These are phyloP conservation scores for Phataginus tricuspis DNA, from an alignment of 2,797 vertebrate genomes.

Conservation along the genomic window DNA sequence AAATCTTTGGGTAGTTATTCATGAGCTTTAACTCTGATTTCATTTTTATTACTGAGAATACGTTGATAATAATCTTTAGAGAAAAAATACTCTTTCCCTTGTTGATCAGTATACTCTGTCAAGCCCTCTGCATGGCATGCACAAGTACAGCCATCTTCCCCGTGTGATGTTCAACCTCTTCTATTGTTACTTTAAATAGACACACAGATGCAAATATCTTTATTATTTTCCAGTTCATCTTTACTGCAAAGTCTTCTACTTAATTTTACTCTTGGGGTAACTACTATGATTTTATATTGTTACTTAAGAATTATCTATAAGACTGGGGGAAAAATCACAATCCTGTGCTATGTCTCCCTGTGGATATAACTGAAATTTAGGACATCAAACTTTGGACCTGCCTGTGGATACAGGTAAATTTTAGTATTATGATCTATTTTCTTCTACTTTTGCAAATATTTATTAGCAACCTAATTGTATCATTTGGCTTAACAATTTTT, in stretches of 20 bases:
- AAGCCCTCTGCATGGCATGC: too few species aligned
- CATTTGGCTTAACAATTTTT: neutral
- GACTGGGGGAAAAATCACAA: neutral
- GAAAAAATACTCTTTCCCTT: slow-evolving; percentile 1
- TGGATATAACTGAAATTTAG: neutral
- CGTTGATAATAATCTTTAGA: neutral
- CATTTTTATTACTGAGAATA: slow-evolving; percentile 53
- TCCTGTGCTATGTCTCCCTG: neutral
- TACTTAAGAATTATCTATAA: neutral
- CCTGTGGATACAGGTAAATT: neutral
- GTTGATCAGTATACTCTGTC: neutral
- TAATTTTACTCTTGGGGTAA: neutral
- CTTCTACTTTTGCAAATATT: neutral
- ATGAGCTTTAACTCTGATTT: slow-evolving; percentile 55
- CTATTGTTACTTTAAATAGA: neutral
- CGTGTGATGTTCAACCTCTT: neutral
- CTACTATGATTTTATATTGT: neutral
- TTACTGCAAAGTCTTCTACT: neutral
- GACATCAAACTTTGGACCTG: neutral
- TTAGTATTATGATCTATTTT: neutral
- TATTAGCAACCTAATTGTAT: neutral
- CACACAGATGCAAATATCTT: neutral
- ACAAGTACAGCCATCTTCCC: neutral
- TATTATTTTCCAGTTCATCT: neutral
- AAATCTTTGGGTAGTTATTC: slow-evolving; percentile 68